A percentile compares a stretch with the other conserved stretches of the same genome.
phyloP scores from a whole-genome alignment of 2,113 vertebrate genomes.

The Trichechus manatus region DNA sequence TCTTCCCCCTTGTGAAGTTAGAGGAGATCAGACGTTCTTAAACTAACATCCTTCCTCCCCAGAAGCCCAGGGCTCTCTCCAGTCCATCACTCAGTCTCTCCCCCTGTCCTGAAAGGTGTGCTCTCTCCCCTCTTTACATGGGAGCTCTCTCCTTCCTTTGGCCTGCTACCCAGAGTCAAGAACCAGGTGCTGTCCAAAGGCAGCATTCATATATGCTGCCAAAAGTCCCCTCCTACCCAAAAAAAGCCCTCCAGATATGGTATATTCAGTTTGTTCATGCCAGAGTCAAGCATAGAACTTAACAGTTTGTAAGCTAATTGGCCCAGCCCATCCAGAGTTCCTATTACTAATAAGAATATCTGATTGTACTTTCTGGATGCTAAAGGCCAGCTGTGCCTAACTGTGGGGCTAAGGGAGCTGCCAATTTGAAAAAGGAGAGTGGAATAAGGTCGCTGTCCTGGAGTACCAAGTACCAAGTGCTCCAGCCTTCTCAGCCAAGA shows the following conservation, averaged over 20 bases:
- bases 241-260: neutral
- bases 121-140: neutral
- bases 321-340: neutral
- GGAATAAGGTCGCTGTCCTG: neutral
- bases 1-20: too few species aligned
- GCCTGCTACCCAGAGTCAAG: neutral
- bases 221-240: neutral
- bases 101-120: neutral
- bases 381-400: neutral
- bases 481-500: neutral
- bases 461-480: neutral
- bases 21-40: neutral
- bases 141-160: neutral
- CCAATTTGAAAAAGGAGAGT: neutral
- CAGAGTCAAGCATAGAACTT: neutral
- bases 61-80: neutral
- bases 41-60: neutral
- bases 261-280: neutral
- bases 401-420: neutral
- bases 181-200: neutral
- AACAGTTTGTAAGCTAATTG: neutral
- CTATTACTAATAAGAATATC: neutral
- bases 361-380: neutral
- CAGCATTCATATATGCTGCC: neutral
- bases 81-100: neutral